Evolutionary conservation across 2,113 vertebrate species (phyloP), one percentile per base, ranked within the genome.

Genomic region (Tychaedon coryphoeus): DNA sequence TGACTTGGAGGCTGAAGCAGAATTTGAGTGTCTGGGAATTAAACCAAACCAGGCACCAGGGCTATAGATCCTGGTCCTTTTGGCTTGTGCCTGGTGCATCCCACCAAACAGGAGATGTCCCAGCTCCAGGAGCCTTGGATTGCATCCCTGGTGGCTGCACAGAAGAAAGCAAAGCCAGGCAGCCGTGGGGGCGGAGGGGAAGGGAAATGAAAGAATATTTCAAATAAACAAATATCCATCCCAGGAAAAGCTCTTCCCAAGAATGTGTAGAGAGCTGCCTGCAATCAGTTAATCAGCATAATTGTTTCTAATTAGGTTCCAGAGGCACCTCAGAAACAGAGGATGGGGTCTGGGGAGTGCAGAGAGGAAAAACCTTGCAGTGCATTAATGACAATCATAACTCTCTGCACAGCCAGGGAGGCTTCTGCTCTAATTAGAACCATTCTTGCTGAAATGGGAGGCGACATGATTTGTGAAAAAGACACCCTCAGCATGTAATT

Each of bases 271-370:
- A 96, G 92, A 97, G 93, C 91, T 96, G 97, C 88, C 95, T 97
- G 92, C 92, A 97, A 97, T 98, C 96, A 96, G 96, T 89, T 96
- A 97, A 98, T 98, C 96, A 97, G 93, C 69, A 82, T 98, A 98
- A 98, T 98, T 97, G 95, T 95, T 97, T 97, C 92, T 97, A 98
- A 98, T 97, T 97, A 97, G 96, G 87, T 96, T 97, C 95, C 85
- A 92, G 94, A 95, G 97, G 95, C 96, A 93, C 87, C 90, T 93
- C 88, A 84, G 60, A 69, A 90, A 70, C 85, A 60, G 60, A 71
- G 88, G 86, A 42, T 33, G 80, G 93, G 83, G 88, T 66, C 77
- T 74, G 45, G 90, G 60, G 85, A 89, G 82, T 1, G 67, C 67
- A 48, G 48, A 80, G 60, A 36, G 72, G 86, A 83, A 93, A 96